Conservation (phyloP, 2,888 invertebrate genomes). For the Mesochorus sp. region DNA sequence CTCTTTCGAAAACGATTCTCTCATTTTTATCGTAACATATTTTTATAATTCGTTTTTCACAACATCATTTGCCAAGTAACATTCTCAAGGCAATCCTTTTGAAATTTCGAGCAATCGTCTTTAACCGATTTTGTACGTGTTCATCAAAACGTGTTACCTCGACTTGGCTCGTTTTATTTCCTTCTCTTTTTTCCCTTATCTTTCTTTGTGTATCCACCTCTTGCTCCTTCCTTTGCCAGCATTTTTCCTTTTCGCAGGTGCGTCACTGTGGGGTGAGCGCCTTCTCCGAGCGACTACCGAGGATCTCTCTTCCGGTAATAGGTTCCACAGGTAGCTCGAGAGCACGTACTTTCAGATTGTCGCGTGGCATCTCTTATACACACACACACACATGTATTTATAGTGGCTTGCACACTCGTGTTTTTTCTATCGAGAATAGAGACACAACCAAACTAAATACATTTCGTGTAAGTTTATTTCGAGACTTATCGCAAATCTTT, state of each 20-base stretch:
- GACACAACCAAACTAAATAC: too few species aligned
- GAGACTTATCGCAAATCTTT: too few species aligned
- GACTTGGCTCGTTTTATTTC: not conserved
- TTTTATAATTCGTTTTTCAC: too few species aligned
- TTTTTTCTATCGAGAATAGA: not conserved
- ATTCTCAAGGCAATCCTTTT: too few species aligned
- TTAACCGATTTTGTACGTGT: not conserved
- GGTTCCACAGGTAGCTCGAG: slow-evolving; percentile 44
- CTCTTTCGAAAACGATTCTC: too few species aligned
- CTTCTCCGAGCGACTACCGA: slow-evolving; percentile 2
- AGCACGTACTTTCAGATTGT: slow-evolving; percentile 12
- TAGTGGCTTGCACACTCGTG: slow-evolving; percentile 19
- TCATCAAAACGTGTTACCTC: not conserved
- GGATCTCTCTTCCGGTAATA: slow-evolving; percentile 13
- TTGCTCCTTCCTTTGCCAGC: slow-evolving; percentile 3
- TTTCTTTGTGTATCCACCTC: too few species aligned
- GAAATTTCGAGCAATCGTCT: too few species aligned
- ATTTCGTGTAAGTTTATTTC: too few species aligned
- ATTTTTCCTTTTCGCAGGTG: not conserved
- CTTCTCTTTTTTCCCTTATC: not conserved
- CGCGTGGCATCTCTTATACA: not conserved
- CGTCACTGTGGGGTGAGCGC: not conserved
- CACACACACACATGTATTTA: too few species aligned
- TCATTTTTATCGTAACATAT: too few species aligned
- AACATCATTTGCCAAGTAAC: too few species aligned